phyloP scores from a whole-genome alignment of 1,140 invertebrate genomes.

The Dufourea novaeangliae region DNA sequence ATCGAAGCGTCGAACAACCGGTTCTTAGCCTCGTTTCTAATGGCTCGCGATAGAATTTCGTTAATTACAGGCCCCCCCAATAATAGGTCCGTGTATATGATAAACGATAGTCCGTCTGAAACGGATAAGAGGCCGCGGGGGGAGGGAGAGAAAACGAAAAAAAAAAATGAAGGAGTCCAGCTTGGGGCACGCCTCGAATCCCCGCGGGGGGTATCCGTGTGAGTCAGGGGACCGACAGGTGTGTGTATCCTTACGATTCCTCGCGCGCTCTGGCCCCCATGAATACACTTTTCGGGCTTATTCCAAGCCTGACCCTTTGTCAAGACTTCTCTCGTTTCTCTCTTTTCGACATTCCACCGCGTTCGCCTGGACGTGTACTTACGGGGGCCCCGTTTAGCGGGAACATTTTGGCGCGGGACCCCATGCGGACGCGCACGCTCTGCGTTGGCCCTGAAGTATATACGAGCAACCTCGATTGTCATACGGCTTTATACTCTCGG shows the following conservation, averaged over 20 bases:
- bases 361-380: too few relatives aligned
- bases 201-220: slow-evolving; percentile 52
- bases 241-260: slow-evolving; percentile 20
- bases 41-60: slow-evolving; percentile 53
- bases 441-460: background rate
- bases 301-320: background rate
- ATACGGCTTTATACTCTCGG: background rate
- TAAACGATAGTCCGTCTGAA: slow-evolving; percentile 54
- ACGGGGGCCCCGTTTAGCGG: background rate
- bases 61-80: slow-evolving; percentile 56
- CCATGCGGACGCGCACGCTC: background rate
- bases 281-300: too few relatives aligned
- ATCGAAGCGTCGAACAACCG: too few relatives aligned
- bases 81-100: slow-evolving; percentile 61
- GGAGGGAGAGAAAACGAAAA: too few relatives aligned
- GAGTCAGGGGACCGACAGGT: slow-evolving; percentile 61
- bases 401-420: background rate
- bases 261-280: too few relatives aligned
- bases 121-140: slow-evolving; percentile 25
- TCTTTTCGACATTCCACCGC: background rate
- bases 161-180: slow-evolving; percentile 59
- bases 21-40: slow-evolving; percentile 52
- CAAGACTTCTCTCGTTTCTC: background rate
- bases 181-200: slow-evolving; percentile 49
- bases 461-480: background rate